Percentiles rank a stretch among this genome's conserved stretches.
phyloP scores from a whole-genome alignment of 1,140 invertebrate species.

The Sarcophaga bullata region DNA sequence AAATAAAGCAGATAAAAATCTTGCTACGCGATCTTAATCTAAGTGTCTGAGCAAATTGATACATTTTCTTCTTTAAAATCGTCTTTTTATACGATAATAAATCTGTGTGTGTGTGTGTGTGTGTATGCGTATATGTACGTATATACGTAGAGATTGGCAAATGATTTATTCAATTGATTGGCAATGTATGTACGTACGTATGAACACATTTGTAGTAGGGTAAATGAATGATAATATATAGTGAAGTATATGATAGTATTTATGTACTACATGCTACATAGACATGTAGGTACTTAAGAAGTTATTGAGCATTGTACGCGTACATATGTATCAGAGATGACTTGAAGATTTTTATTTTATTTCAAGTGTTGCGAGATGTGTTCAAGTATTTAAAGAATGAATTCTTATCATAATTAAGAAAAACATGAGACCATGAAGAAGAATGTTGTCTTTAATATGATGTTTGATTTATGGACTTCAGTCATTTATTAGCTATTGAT shows the following conservation, averaged over 20 bases:
- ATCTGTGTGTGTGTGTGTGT: no score
- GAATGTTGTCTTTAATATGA: no score
- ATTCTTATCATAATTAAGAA: no score
- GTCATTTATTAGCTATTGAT: no score
- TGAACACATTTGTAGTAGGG: not conserved
- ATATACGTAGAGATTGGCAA: not conserved
- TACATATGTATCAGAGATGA: not conserved
- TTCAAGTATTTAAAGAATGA: not conserved
- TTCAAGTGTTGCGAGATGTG: not conserved
- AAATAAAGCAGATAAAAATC: not conserved
- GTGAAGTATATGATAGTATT: no score
- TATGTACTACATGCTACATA: no score
- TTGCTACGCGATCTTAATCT: slow-evolving; percentile 4
- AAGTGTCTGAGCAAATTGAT: not conserved
- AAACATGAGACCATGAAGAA: no score
- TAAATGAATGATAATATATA: no score
- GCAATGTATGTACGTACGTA: not conserved
- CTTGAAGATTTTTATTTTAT: not conserved
- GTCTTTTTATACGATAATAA: no score
- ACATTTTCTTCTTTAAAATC: slow-evolving; percentile 1
- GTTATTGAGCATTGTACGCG: not conserved
- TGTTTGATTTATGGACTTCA: no score
- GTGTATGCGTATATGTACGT: not conserved
- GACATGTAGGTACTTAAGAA: no score
- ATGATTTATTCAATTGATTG: slow-evolving; percentile 11